Conservation (phyloP, 2,113 vertebrate species). For the Toxotes chatareus region DNA sequence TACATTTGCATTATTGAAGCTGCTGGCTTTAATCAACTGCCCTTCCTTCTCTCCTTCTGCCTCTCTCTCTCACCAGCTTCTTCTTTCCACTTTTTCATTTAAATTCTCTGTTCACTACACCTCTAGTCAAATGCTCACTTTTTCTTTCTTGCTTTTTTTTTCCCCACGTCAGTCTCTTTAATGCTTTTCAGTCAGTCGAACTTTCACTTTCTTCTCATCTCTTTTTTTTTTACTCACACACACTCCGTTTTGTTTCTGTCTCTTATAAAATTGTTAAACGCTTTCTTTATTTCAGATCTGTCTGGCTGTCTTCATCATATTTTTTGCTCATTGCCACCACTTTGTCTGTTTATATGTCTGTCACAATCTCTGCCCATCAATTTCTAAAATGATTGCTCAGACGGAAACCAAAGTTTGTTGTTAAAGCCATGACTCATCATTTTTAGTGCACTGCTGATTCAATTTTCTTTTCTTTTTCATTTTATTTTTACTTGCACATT, state of each 20-base stretch:
- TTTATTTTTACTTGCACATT: not conserved
- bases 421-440: slow-evolving; percentile 29
- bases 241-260: not conserved
- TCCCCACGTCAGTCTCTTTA: too few relatives aligned
- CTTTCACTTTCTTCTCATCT: not conserved
- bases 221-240: not conserved
- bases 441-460: slow-evolving; percentile 11
- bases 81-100: not conserved
- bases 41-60: slow-evolving; percentile 21
- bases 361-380: not conserved
- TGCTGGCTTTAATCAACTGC: slow-evolving; percentile 79
- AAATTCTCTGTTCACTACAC: not conserved
- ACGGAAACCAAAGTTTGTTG: not conserved
- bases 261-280: not conserved
- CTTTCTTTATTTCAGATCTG: not conserved
- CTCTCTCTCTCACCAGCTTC: slow-evolving; percentile 7
- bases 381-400: not conserved
- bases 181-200: not conserved
- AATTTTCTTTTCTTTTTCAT: not conserved
- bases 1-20: slow-evolving; percentile 86
- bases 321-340: not conserved
- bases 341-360: not conserved
- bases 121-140: not conserved
- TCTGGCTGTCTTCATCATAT: not conserved
- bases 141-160: not conserved